These are phyloP conservation scores for Acanthaster planci DNA, from an alignment of 35 echinoderm and acorn worm genomes.

Conservation along the genomic window DNA sequence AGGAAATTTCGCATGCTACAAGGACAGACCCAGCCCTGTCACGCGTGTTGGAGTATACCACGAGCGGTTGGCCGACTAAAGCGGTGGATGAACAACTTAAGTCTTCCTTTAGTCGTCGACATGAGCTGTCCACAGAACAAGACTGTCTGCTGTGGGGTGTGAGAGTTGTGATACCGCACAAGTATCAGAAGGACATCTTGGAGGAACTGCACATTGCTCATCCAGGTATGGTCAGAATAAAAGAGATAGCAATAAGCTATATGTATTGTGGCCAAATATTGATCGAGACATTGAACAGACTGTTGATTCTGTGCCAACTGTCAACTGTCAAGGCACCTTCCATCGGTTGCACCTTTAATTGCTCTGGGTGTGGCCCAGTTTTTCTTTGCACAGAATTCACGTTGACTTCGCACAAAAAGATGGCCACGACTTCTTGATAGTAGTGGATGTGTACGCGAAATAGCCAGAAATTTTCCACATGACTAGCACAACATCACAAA, in stretches of 20 bases:
- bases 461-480: no score
- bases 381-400: conserved; percentile 48
- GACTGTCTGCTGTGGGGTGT: no score
- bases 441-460: conserved; percentile 60
- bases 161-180: no score
- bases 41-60: conserved; percentile 23
- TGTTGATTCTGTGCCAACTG: conserved; percentile 9
- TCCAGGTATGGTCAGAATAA: no score
- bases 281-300: conserved; percentile 41
- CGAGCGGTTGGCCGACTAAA: conserved; percentile 23
- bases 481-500: conserved; percentile 42
- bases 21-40: conserved; percentile 22
- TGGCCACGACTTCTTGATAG: conserved; percentile 33
- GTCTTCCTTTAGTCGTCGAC: no score
- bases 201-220: no score
- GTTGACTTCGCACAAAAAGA: no score
- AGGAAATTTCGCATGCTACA: conserved; percentile 30
- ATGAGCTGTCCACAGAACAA: conserved; percentile 54
- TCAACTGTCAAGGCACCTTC: background rate
- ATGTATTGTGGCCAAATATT: conserved; percentile 57
- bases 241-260: no score
- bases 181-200: no score
- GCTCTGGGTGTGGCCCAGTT: conserved; percentile 53
- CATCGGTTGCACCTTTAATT: conserved; percentile 36
- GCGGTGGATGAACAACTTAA: background rate